Evolutionary conservation across 1,140 invertebrate species (phyloP), one percentile per base, ranked within the genome.

Genomic region (Drosophila virilis): DNA sequence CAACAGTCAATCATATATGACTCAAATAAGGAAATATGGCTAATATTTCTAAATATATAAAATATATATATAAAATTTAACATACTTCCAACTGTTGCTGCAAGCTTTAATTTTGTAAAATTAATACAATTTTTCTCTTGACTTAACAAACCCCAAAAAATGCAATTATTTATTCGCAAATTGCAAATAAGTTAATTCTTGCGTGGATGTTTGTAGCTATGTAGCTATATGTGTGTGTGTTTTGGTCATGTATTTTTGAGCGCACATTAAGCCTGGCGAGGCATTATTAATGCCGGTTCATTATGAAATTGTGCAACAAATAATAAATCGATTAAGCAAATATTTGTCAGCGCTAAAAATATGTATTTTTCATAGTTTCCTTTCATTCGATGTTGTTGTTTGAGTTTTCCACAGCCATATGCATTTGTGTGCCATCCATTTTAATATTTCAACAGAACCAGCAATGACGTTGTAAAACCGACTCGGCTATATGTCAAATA

Each of bases 241-340:
- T 46, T 40, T 15, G 38, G 8, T 52, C 38, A 77, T 89, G 73
- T 65, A 86, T 88, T 64, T 88, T 88, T 86, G 33, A 86, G 62
- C 32, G 50, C 48, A 61, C 55, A 84, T 84, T 84, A 84, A 79
- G 68, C 61, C 61, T 22, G 46, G 17, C 38, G 17, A 43, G 61
- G 79, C 72, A 89, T 89, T 89, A 83, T 88, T 89, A 83, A 88
- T 88, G 79, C 66, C 43, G 77, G 57, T 83, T 89, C 84, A 88
- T 88, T 88, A 88, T 80, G 84, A 72, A 83, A 89, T 83, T 88
- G 84, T 80, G 79, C 80, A 89, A 88, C 79, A 80, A 88, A 88
- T 83, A 89, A 89, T 89, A 83, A 88, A 88, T 88, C 83, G 83
- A 88, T 88, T 88, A 88, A 88, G 84, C 84, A 89, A 88, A 88